Evolutionary conservation across 2,113 vertebrate genomes (phyloP).

Genomic region (Urocolius indicus): DNA sequence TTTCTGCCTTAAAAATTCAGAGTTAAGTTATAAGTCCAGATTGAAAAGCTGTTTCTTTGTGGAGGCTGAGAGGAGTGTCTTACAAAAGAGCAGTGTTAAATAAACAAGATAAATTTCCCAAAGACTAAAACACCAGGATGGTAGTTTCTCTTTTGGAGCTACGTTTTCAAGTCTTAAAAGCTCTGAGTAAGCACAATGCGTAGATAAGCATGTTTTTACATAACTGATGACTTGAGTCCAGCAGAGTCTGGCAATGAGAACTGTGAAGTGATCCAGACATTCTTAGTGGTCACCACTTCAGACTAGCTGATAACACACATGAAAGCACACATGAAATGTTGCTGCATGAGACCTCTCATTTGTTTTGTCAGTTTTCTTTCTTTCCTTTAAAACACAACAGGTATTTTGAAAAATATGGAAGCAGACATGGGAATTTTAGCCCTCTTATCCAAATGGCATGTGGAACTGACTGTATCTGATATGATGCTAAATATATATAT

Average conservation of each 20-base stretch:
- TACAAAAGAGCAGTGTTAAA: background rate
- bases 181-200: background rate
- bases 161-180: background rate
- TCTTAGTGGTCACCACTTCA: background rate
- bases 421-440: background rate
- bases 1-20: background rate
- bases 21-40: background rate
- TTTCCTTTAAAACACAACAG: background rate
- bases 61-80: background rate
- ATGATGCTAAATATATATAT: background rate
- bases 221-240: background rate
- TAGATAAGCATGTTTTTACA: background rate
- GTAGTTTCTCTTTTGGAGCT: background rate
- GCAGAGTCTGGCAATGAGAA: background rate
- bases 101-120: background rate
- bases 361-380: background rate
- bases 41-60: background rate
- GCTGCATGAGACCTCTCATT: background rate
- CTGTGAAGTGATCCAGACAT: background rate
- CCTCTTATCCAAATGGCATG: background rate
- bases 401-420: background rate
- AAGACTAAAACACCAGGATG: background rate
- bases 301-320: background rate
- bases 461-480: background rate
- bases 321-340: background rate